Evolutionary conservation across 2,888 invertebrate species (phyloP).

Genomic region (Hydroisotoma schaefferi): DNA sequence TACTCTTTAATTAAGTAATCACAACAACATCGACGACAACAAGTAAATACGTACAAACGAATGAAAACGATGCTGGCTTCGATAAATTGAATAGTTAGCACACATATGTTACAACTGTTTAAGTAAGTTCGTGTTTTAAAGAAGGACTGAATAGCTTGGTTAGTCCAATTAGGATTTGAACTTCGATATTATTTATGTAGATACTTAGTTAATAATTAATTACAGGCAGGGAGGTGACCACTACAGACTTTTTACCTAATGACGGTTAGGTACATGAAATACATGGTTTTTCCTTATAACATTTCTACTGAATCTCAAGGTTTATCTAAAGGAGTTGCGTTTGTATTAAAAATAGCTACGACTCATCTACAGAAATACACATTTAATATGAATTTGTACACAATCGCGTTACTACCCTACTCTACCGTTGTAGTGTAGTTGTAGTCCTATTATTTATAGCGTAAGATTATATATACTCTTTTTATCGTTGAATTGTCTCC

Average conservation of each 20-base stretch:
- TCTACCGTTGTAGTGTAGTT: too few species aligned
- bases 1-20: constrained; percentile 1
- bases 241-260: too few species aligned
- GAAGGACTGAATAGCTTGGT: not conserved
- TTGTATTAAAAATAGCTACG: constrained; percentile 3
- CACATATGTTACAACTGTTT: constrained; percentile 16
- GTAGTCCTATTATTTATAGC: too few species aligned
- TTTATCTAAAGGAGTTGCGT: not conserved
- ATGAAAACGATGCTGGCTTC: constrained; percentile 12
- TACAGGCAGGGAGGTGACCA: constrained; percentile 14
- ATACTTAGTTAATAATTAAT: too few species aligned
- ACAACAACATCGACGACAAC: constrained; percentile 1
- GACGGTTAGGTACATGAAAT: constrained; percentile 1
- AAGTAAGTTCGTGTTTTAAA: not conserved
- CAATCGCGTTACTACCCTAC: too few species aligned
- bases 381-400: constrained; percentile 1
- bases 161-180: constrained; percentile 1
- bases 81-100: constrained; percentile 18
- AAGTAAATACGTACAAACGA: too few species aligned
- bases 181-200: constrained; percentile 3
- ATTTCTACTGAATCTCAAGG: not conserved
- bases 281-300: not conserved
- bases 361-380: not conserved
- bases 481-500: too few species aligned
- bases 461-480: too few species aligned